These are phyloP conservation scores for Scolopax bukidnonensis DNA, from an alignment of 2,797 vertebrate species.

Conservation along the genomic window DNA sequence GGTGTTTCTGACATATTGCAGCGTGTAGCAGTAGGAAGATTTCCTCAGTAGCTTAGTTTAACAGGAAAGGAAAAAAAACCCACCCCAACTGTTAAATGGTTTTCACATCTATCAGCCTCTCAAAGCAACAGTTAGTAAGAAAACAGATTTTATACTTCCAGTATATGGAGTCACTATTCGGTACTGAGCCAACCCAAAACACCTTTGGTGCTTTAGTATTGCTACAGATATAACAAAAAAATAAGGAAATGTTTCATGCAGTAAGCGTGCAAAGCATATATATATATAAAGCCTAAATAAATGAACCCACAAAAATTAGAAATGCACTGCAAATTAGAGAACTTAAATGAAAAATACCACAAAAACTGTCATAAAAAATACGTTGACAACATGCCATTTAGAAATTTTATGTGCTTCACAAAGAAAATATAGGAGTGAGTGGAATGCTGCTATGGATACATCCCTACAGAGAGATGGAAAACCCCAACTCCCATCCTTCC, in stretches of 20 bases:
- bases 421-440: not conserved
- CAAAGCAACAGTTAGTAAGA: not conserved
- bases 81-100: not conserved
- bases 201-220: not conserved
- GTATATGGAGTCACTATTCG: not conserved
- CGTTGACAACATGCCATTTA: not conserved
- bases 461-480: not conserved
- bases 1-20: constrained; percentile 90
- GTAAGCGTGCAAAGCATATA: not conserved
- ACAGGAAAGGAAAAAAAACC: not conserved
- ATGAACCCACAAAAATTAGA: not conserved
- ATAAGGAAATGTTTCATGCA: not conserved
- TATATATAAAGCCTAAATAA: not conserved
- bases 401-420: not conserved
- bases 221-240: constrained; percentile 3
- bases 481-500: fast-evolving
- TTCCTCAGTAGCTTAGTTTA: constrained; percentile 52
- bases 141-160: constrained; percentile 24
- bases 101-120: constrained; percentile 42
- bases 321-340: not conserved
- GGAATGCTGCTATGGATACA: not conserved
- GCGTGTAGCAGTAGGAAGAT: constrained; percentile 70
- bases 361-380: not conserved
- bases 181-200: not conserved
- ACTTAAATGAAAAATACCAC: not conserved